A percentile compares a stretch with the other conserved stretches of the same genome.
Evolutionary conservation across 2,113 vertebrate species (phyloP).

Genomic region (Percopsis transmontana): DNA sequence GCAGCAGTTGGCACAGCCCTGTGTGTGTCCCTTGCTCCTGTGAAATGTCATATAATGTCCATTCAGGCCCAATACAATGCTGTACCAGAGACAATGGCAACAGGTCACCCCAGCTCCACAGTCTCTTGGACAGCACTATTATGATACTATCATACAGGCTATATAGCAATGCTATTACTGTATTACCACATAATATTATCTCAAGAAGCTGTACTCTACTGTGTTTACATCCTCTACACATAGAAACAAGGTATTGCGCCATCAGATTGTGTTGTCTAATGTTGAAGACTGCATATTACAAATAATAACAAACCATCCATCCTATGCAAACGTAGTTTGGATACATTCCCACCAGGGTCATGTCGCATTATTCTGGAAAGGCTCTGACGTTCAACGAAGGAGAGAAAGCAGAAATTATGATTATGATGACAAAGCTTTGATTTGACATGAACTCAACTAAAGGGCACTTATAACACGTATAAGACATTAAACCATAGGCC

Average conservation of each 20-base stretch:
- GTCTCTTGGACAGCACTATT: neutral
- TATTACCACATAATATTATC: neutral
- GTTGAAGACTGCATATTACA: neutral
- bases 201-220: neutral
- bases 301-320: constrained; percentile 54
- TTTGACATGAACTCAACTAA: neutral
- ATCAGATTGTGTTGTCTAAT: neutral
- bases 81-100: neutral
- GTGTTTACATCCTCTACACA: neutral
- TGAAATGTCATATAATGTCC: constrained; percentile 1
- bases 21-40: constrained; percentile 30
- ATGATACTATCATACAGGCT: neutral
- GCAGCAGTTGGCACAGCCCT: neutral
- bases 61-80: neutral
- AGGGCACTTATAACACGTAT: neutral
- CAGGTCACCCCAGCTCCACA: neutral
- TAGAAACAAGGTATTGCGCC: neutral
- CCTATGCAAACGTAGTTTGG: constrained; percentile 11
- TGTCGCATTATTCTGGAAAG: constrained; percentile 12
- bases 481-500: neutral
- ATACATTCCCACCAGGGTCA: constrained; percentile 19
- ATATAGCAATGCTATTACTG: neutral
- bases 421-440: neutral
- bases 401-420: neutral
- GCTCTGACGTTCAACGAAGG: constrained; percentile 21